Conservation (phyloP, 2,797 vertebrate species). For the Pseudochaenichthys georgianus region DNA sequence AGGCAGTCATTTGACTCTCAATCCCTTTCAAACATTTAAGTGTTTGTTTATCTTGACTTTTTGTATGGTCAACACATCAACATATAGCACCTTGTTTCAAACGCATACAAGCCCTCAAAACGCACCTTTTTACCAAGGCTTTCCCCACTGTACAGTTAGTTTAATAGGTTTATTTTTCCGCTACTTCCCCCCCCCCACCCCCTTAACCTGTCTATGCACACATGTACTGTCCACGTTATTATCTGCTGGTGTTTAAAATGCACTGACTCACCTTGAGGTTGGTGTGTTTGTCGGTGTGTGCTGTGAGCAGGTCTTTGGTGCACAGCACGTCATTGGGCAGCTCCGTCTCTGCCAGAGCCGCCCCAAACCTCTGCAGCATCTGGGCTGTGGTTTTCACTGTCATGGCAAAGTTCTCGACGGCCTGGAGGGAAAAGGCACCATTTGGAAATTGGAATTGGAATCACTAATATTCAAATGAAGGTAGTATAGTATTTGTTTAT, state of each 20-base stretch:
- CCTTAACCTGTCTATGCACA: too few relatives aligned
- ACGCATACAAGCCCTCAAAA: not conserved
- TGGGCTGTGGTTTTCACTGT: conserved; percentile 94
- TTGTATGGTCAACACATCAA: not conserved
- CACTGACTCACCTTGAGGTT: conserved; percentile 87
- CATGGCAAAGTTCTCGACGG: conserved; percentile 96
- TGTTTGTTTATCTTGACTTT: not conserved
- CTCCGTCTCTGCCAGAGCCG: conserved; percentile 89
- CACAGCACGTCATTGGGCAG: conserved; percentile 91
- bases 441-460: not conserved
- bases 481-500: too few relatives aligned
- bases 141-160: too few relatives aligned
- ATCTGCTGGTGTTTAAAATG: too few relatives aligned
- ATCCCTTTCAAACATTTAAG: not conserved
- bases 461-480: not conserved
- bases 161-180: too few relatives aligned
- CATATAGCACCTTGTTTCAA: not conserved
- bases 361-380: conserved; percentile 92
- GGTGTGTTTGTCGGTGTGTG: conserved; percentile 87
- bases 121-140: too few relatives aligned
- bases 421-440: conserved; percentile 75
- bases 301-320: conserved; percentile 90
- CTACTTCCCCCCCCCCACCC: too few relatives aligned
- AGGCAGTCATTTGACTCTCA: not conserved
- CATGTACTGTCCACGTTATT: not conserved